Base-by-base conservation (phyloP, 2,888 invertebrate species). In the Pristionchus maxplancki region DNA sequence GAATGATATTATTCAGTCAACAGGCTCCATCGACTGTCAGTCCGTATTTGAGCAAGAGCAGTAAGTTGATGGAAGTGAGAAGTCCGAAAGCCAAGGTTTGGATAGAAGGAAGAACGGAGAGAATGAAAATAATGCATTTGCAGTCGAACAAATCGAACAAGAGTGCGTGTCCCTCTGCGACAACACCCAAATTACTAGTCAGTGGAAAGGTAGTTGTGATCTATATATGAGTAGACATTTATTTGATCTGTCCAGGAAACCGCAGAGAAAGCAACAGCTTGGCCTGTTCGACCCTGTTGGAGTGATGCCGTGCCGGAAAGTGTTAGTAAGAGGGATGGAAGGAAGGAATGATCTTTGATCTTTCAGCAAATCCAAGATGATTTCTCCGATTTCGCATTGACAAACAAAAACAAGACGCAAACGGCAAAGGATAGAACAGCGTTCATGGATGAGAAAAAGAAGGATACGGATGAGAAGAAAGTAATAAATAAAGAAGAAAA, bases 311-410 rank as follows among this genome's bases (percentile, higher is more conserved):
- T 67, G 11, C 31, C 34, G 0, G 67, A 67, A 24, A 67, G 67
- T 67, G 67, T 67, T 34, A 34, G 67, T 67, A n/a, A n/a, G 67
- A 34, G 11, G 15, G 3, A 31, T 8, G 4, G 31, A 4, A 15
- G 5, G 1, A 13, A 2, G 31, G 5, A 13, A 2, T 34, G 67
- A 34, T 34, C 67, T 67, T 17, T 67, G 31, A 34, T 67, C 67
- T 67, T 67, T 31, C 67, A 67, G 67, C 67, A 67, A 34, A 67
- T 67, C 4, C 67, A 67, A 67, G 67, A 67, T 17, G 67, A 67
- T 67, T 24, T 67, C 13, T 67, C 67, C 15, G 67, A 67, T 67
- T 67, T 67, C 31, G 34, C 13, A 4, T 15, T 34, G 34, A 67
- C 67, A 34, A 67, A 67, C 31, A 58, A 58, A 17, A 58, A 6